Base-by-base conservation (phyloP, 2,888 invertebrate species). In the Leptarthrus brevirostris region DNA sequence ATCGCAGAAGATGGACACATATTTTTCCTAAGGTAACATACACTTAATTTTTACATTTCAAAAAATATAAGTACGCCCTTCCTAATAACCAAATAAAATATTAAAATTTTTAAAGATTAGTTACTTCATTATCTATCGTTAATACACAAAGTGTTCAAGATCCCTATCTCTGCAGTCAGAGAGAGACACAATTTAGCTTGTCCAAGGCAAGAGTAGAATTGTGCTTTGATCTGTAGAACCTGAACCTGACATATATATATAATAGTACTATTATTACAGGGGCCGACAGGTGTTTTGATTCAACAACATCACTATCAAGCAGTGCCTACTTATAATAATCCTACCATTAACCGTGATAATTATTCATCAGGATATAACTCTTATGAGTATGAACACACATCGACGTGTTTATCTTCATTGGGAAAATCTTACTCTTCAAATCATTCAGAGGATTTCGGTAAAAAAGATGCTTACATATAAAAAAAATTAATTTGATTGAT, bases 1-100 rank as follows among this genome's bases (percentile, higher is more conserved):
- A 97, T 84, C 88, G 98, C 58, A 87, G 98, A 34, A 89, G 98
- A 73, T 99, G 99, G 99, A 97, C 97, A 0, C 98, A 99, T 84
- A 98, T 98, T 80, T 99, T 99, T 84, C 98, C 98, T 1, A 94
- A 95, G 78, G 82, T 81, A 77, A 36, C 30, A 26, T 26, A 16
- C n/a, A 14, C n/a, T n/a, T n/a, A n/a, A 56, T 1, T 14, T 14
- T 40, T n/a, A 34, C 24, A 12, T 40, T 18, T 34, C 12, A 20
- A 44, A n/a, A n/a, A n/a, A n/a, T n/a, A 49, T 2, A n/a, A n/a
- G n/a, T n/a, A n/a, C n/a, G n/a, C n/a, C n/a, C n/a, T n/a, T n/a
- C n/a, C n/a, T n/a, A n/a, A n/a, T n/a, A n/a, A n/a, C n/a, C n/a
- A n/a, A n/a, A n/a, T n/a, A n/a, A n/a, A n/a, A n/a, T n/a, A n/a